These are phyloP conservation scores for Polyommatus icarus DNA, from an alignment of 2,888 invertebrate genomes.

Conservation along the genomic window DNA sequence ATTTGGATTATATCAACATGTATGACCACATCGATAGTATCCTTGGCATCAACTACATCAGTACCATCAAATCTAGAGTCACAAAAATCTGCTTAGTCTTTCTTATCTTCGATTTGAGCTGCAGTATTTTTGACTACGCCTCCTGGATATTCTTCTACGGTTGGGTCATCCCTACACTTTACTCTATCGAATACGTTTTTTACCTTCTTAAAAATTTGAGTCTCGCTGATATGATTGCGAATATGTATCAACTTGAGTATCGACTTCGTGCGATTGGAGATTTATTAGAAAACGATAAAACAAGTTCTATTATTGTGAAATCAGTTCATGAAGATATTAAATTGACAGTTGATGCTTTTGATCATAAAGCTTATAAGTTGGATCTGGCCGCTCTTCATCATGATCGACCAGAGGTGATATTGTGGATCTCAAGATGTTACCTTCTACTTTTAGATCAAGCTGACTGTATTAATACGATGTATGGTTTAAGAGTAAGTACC, in stretches of 20 bases:
- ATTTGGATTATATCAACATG: slow-evolving; percentile 37
- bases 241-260: slow-evolving; percentile 40
- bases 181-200: slow-evolving; percentile 37
- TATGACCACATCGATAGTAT: slow-evolving; percentile 40
- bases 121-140: slow-evolving; percentile 31
- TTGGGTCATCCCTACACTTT: slow-evolving; percentile 32
- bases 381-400: neutral
- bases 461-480: slow-evolving; percentile 40
- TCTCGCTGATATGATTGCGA: slow-evolving; percentile 36
- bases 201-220: slow-evolving; percentile 37
- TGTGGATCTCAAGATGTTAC: slow-evolving; percentile 39
- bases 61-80: slow-evolving; percentile 36
- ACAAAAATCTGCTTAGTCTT: slow-evolving; percentile 31
- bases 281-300: slow-evolving; percentile 37
- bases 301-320: neutral
- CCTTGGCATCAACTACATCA: slow-evolving; percentile 37
- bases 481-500: slow-evolving; percentile 40
- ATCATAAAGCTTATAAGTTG: neutral
- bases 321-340: neutral
- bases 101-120: slow-evolving; percentile 19
- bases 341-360: neutral
- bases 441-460: slow-evolving; percentile 40
- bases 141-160: slow-evolving; percentile 33
- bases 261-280: slow-evolving; percentile 39
- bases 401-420: slow-evolving; percentile 32